These are phyloP conservation scores for Scalopus aquaticus DNA, from an alignment of 2,113 vertebrate species.

Conservation along the genomic window DNA sequence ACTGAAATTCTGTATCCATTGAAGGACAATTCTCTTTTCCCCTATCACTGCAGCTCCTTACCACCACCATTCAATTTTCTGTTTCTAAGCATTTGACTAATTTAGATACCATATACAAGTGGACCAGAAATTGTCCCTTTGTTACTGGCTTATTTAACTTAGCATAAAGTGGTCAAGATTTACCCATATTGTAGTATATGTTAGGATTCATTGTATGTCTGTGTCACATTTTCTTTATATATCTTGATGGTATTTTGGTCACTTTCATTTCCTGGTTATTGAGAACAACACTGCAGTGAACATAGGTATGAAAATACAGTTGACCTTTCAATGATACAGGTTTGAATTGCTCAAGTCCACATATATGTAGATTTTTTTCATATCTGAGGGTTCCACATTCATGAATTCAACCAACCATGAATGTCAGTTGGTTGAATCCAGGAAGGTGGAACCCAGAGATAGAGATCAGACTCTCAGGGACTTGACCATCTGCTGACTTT, in stretches of 20 bases:
- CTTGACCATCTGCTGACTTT: too few relatives aligned
- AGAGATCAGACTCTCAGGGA: too few relatives aligned
- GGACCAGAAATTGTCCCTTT: neutral
- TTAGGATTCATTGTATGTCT: neutral
- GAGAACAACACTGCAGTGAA: neutral
- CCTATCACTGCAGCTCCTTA: neutral
- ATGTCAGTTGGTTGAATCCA: too few relatives aligned
- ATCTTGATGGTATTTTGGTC: neutral
- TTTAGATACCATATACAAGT: neutral
- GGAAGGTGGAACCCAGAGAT: too few relatives aligned
- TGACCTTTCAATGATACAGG: too few relatives aligned
- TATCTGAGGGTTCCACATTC: too few relatives aligned
- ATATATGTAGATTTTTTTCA: too few relatives aligned
- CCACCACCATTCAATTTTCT: neutral
- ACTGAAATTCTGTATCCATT: neutral
- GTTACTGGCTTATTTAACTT: neutral
- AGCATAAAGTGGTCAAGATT: neutral
- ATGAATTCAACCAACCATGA: too few relatives aligned
- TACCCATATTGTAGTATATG: neutral
- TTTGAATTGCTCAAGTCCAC: too few relatives aligned
- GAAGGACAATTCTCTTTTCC: neutral
- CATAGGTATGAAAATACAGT: too few relatives aligned
- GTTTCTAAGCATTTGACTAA: conserved; percentile 26
- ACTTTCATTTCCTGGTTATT: neutral
- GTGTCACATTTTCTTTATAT: neutral